Evolutionary conservation across 2,797 vertebrate species (phyloP).

Genomic region (Arrhamphus sclerolepis): DNA sequence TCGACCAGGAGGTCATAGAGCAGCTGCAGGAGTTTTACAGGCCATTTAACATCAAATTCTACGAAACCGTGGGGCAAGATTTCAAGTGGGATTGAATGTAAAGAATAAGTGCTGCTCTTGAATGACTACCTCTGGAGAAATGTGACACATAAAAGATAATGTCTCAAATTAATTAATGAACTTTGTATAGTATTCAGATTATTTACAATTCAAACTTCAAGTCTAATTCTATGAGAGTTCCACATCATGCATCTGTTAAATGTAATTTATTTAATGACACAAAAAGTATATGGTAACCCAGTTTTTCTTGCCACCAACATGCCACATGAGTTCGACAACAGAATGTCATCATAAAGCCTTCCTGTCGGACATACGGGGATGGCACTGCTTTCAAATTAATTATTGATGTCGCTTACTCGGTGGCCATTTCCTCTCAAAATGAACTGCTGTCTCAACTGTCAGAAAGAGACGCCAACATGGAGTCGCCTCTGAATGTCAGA

Average conservation of each 20-base stretch:
- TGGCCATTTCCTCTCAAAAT: conserved; percentile 40
- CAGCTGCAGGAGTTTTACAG: conserved; percentile 96
- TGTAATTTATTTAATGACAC: conserved; percentile 1
- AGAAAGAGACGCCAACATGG: conserved; percentile 35
- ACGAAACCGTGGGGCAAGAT: conserved; percentile 95
- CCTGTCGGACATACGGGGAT: conserved; percentile 21
- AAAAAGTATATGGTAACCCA: conserved; percentile 10
- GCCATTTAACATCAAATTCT: conserved; percentile 96
- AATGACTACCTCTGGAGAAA: conserved; percentile 36
- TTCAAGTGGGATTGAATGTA: conserved; percentile 92
- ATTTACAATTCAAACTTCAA: conserved; percentile 22
- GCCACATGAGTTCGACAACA: conserved; percentile 9
- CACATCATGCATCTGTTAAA: conserved; percentile 6
- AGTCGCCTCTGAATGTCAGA: conserved; percentile 47
- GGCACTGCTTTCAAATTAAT: conserved; percentile 44
- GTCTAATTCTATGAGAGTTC: conserved; percentile 31
- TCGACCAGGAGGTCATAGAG: conserved; percentile 93
- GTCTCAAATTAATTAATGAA: conserved; percentile 27
- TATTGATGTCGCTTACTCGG: conserved; percentile 40
- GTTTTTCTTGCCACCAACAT: conserved; percentile 15
- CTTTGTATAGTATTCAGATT: conserved; percentile 9
- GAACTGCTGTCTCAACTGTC: conserved; percentile 30
- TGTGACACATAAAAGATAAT: conserved; percentile 7
- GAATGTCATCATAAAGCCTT: conserved; percentile 1
- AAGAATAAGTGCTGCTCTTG: conserved; percentile 17